Percentiles rank a stretch among this genome's conserved stretches.
phyloP scores from a whole-genome alignment of 1,140 invertebrate genomes.

The Melipona quadrifasciata region DNA sequence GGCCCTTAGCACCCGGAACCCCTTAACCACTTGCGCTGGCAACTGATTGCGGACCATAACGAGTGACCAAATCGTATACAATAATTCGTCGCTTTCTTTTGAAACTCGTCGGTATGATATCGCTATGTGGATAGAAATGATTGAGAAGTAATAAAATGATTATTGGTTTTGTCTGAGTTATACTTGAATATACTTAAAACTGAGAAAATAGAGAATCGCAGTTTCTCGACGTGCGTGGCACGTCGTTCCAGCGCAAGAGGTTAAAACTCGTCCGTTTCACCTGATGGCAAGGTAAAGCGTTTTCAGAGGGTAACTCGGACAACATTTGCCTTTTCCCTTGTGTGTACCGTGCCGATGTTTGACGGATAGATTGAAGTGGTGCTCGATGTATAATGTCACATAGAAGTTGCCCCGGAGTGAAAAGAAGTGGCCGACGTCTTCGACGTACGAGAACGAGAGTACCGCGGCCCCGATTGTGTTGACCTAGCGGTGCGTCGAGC shows the following conservation, averaged over 20 bases:
- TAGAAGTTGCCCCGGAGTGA: slow-evolving; percentile 26
- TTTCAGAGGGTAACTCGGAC: neutral
- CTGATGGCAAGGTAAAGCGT: slow-evolving; percentile 22
- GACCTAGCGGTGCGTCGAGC: slow-evolving; percentile 55
- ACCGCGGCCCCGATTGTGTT: slow-evolving; percentile 34
- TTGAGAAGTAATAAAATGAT: no score
- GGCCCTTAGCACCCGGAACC: no score
- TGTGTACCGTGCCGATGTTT: slow-evolving; percentile 15
- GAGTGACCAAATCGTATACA: no score
- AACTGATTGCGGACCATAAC: no score
- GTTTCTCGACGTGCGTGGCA: neutral
- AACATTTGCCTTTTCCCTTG: slow-evolving; percentile 31
- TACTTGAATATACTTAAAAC: no score
- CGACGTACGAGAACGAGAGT: slow-evolving; percentile 26
- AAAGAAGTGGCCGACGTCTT: slow-evolving; percentile 1
- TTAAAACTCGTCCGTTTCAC: neutral
- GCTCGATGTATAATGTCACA: slow-evolving; percentile 48
- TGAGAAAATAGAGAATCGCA: no score
- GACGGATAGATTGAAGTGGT: slow-evolving; percentile 39
- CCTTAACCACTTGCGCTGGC: no score
- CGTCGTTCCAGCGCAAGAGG: no score
- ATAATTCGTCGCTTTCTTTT: no score
- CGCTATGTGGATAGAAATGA: no score
- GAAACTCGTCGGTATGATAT: no score
- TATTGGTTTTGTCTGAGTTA: no score